Percentiles rank a stretch among this genome's conserved stretches.
These are phyloP conservation scores for Magallana nippona DNA, from an alignment of 2,888 invertebrate genomes.

Conservation along the genomic window DNA sequence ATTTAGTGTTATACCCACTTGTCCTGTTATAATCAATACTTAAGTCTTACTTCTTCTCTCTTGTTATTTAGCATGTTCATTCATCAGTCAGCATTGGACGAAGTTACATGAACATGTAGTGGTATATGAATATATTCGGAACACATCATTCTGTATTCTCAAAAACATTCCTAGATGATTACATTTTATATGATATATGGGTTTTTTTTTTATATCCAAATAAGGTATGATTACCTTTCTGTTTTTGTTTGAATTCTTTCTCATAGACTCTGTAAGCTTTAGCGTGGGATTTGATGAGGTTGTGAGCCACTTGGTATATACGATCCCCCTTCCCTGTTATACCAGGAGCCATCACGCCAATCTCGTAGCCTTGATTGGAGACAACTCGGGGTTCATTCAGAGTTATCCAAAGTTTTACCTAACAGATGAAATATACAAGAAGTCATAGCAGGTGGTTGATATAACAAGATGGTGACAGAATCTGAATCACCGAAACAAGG, in stretches of 20 bases:
- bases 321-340: conserved; percentile 72
- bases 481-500: too few species aligned
- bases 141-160: too few species aligned
- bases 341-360: conserved; percentile 61
- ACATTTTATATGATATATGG: not conserved
- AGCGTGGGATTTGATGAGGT: conserved; percentile 60
- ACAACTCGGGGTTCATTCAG: conserved; percentile 86
- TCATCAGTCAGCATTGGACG: too few species aligned
- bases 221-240: conserved; percentile 54
- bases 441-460: conserved; percentile 57
- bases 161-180: too few species aligned
- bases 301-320: conserved; percentile 83
- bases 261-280: conserved; percentile 64
- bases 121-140: not conserved
- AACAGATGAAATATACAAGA: not conserved
- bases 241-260: conserved; percentile 52
- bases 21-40: conserved; percentile 55
- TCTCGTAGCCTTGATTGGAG: conserved; percentile 63
- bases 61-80: too few species aligned
- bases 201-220: not conserved
- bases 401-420: conserved; percentile 83
- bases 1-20: conserved; percentile 65
- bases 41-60: too few species aligned
- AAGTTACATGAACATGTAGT: too few species aligned
- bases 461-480: too few species aligned